phyloP scores from a whole-genome alignment of 2,113 vertebrate genomes.

The Menidia beryllina region DNA sequence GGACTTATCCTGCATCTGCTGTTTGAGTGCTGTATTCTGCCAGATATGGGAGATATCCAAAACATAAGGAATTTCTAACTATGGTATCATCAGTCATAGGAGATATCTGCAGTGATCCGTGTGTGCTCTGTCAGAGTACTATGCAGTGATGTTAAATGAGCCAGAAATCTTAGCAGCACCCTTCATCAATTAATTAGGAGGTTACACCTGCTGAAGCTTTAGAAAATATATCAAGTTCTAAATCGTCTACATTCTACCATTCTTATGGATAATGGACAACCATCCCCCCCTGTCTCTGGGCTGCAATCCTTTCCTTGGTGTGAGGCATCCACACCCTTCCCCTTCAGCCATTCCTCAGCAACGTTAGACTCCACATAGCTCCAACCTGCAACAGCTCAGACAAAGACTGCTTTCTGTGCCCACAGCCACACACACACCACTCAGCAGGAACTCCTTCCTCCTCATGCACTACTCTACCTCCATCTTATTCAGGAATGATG shows the following conservation, averaged over 20 bases:
- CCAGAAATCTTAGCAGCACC: no score
- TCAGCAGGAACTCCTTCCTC: slow-evolving; percentile 18
- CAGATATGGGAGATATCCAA: no score
- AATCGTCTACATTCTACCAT: not conserved
- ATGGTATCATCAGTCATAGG: no score
- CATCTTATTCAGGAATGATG: not conserved
- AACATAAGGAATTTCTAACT: no score
- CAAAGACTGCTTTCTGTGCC: slow-evolving; percentile 62
- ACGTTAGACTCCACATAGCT: slow-evolving; percentile 40
- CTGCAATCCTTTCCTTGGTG: slow-evolving; percentile 14
- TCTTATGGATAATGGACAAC: slow-evolving; percentile 32
- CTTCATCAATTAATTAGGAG: no score
- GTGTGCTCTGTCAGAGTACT: no score
- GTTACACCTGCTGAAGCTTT: no score
- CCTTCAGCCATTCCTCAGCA: slow-evolving; percentile 31
- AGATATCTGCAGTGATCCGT: no score
- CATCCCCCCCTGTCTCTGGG: slow-evolving; percentile 19
- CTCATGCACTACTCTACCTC: not conserved
- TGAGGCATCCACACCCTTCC: slow-evolving; percentile 32
- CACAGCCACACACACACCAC: slow-evolving; percentile 27
- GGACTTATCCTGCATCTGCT: no score
- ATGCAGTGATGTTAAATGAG: no score
- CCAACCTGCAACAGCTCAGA: slow-evolving; percentile 41
- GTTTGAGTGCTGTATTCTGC: no score
- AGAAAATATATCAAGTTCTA: no score